These are phyloP conservation scores for Lamellibrachia luymesi DNA, from an alignment of 1,140 invertebrate genomes.

Conservation along the genomic window DNA sequence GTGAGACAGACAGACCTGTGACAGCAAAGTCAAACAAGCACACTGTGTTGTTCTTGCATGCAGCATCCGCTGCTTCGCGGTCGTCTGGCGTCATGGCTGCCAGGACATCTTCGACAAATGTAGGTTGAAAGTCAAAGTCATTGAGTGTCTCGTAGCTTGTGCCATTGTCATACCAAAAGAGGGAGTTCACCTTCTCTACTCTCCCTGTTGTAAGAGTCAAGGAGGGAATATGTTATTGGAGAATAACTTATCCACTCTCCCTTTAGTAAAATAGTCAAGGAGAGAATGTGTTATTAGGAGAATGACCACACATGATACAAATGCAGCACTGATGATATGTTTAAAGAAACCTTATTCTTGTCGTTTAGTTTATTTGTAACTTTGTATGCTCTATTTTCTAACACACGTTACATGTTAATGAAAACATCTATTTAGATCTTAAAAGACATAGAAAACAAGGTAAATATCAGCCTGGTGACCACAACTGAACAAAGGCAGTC, in stretches of 20 bases:
- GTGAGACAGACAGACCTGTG: neutral
- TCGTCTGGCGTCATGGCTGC: neutral
- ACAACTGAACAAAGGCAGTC: neutral
- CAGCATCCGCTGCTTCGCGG: too few relatives aligned
- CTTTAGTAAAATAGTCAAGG: neutral
- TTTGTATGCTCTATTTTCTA: neutral
- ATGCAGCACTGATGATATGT: neutral
- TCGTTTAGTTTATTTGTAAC: neutral
- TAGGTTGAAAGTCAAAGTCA: neutral
- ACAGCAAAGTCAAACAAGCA: neutral
- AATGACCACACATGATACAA: neutral
- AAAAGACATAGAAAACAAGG: neutral
- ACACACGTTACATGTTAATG: neutral
- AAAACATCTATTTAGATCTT: neutral
- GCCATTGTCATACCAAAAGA: neutral
- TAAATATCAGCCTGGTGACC: neutral
- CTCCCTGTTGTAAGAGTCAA: neutral
- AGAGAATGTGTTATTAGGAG: neutral
- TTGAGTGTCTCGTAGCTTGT: neutral
- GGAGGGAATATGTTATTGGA: neutral
- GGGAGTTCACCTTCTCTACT: neutral
- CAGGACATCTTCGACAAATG: neutral
- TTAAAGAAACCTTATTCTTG: neutral
- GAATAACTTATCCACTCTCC: neutral
- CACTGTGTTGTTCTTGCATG: neutral